Conservation (phyloP, 92 coral and sea anemone species). For the Epizoanthus rinbou region DNA sequence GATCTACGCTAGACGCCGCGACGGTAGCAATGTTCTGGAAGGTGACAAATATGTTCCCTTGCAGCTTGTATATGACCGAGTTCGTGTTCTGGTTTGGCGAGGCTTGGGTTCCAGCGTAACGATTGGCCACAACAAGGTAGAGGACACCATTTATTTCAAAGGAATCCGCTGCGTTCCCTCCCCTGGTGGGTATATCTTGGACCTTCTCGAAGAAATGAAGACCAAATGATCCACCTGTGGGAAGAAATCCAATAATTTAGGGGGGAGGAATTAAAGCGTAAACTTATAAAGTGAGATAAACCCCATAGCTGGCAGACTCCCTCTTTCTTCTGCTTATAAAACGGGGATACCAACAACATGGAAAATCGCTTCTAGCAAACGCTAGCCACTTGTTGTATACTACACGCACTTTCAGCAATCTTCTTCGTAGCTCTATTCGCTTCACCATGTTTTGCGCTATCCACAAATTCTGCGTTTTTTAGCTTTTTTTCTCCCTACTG, state of each 20-base stretch:
- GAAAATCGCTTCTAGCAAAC: too few relatives aligned
- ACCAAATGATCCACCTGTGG: conserved; percentile 35
- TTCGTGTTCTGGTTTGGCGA: neutral
- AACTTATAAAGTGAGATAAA: too few relatives aligned
- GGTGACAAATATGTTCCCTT: conserved; percentile 16
- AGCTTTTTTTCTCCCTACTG: too few relatives aligned
- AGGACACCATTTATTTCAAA: conserved; percentile 45
- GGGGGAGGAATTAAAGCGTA: too few relatives aligned
- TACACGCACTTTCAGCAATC: too few relatives aligned
- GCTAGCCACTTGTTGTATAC: too few relatives aligned
- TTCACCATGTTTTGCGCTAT: too few relatives aligned
- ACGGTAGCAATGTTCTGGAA: conserved; percentile 17
- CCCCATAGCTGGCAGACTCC: too few relatives aligned
- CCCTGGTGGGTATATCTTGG: conserved; percentile 54
- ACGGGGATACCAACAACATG: too few relatives aligned
- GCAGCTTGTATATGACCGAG: conserved; percentile 35
- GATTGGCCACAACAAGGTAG: conserved; percentile 53
- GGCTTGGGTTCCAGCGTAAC: conserved; percentile 11
- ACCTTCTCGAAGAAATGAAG: conserved; percentile 55
- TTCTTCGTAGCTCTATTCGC: too few relatives aligned
- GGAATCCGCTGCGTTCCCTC: conserved; percentile 42
- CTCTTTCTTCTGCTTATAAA: too few relatives aligned
- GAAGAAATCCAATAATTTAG: neutral
- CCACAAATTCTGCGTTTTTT: too few relatives aligned
- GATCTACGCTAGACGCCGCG: conserved; percentile 18